Evolutionary conservation across 2,888 invertebrate species (phyloP), one percentile per base, ranked within the genome.

Genomic region (Eilema caniola): DNA sequence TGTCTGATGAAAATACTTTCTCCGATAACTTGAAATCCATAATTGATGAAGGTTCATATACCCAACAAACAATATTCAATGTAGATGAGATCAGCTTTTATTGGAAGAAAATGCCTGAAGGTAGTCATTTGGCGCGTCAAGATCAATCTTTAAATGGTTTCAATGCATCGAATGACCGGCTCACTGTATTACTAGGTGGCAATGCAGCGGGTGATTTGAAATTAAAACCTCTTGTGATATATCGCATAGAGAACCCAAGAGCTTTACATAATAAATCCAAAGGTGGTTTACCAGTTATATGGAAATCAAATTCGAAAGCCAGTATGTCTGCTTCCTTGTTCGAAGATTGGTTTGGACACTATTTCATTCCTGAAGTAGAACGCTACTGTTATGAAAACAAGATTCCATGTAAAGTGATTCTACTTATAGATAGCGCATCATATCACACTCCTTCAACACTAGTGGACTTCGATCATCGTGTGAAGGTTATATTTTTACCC

Each of bases 211-310:
- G 88, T 66, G 85, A 85, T 78, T 82, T 82, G 62, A 86, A 87
- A 78, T 69, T 88, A 69, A 89, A 88, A 82, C 88, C 89, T 53
- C 75, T 89, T 65, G 76, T 90, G 37, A 77, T 89, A 62, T 85
- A 89, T 79, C 76, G 79, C 47, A 82, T 82, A 28, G 83, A 84
- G 76, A 89, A 86, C 83, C 89, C 88, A 66, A 78, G 80, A 69
- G 81, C 82, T 72, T 70, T 88, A 25, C 85, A 85, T 81, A 80
- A 82, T 67, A 71, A 79, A 53, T 74, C 75, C 59, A 88, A 88
- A 74, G 75, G 72, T 62, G 67, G 79, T 72, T 78, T 89, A 25
- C 88, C 86, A 37, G 87, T 88, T 14, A 71, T 86, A 31, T 90
- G 86, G 86, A 79, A 76, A 66, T 82, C 84, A 7, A 86, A 89